Base-by-base conservation (phyloP, 92 coral and sea anemone species). In the Zoanthus gigantus region DNA sequence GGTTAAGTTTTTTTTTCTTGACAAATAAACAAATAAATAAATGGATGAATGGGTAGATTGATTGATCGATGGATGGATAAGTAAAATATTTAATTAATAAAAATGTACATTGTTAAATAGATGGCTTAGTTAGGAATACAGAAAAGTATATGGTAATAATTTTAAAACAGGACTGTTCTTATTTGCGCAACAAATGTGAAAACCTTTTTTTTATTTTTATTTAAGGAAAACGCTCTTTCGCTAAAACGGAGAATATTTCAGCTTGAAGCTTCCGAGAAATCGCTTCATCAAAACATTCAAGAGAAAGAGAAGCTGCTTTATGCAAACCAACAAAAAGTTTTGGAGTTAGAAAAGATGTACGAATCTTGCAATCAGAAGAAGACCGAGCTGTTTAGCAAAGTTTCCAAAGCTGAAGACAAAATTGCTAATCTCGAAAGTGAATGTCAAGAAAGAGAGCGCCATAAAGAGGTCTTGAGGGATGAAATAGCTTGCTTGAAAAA, bases 221-320 rank as follows among this genome's bases (percentile, higher is more conserved):
- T 23, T 60, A 88, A 95, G 77, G 94, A 95, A 68, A 90, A 93
- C 86, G 78, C 83, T 15, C 76, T 91, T 32, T 86, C 90, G 29
- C 76, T 93, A 74, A 93, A 91, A 85, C 88, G 87, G 92, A 92
- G 86, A 73, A 90, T 85, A 37, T 91, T 93, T 81, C 93, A 95
- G 47, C 92, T 95, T 23, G 96, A 95, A 77, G 93, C 94, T n/a
- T 82, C 86, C 58, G 98, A 95, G 52, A 88, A 86, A 53, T 82
- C 90, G 15, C 54, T 81, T 37, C 89, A 93, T 45, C 94, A 95
- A 68, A 89, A 83, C 79, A 72, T 93, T 53, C 92, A 82, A 7
- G 96, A 93, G 30, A 91, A 91, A 56, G 96, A 95, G 5, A 93
- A 90, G 15, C 93, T 93, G 44, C 90, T 93, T 14, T 68, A 66